A percentile compares a stretch with the other conserved stretches of the same genome.
Evolutionary conservation across 2,888 invertebrate genomes (phyloP).

Genomic region (Scaptomyza tumidula): DNA sequence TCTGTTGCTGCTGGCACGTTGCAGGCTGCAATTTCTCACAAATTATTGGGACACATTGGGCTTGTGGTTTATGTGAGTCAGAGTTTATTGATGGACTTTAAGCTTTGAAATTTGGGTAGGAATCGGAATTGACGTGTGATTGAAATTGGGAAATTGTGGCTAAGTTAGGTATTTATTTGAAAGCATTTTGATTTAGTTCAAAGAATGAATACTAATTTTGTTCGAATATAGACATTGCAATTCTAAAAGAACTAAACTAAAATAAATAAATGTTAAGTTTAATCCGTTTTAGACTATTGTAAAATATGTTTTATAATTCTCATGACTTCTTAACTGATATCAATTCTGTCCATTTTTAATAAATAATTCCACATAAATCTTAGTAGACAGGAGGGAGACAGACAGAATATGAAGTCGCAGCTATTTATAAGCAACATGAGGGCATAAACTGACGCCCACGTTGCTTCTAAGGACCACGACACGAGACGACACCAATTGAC

Average conservation of each 20-base stretch:
- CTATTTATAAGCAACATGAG: constrained; percentile 20
- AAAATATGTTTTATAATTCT: background rate
- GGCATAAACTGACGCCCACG: constrained; percentile 10
- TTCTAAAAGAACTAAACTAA: no score
- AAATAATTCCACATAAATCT: constrained; percentile 34
- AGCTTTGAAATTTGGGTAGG: no score
- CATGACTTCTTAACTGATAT: background rate
- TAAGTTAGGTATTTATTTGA: background rate
- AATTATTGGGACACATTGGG: constrained; percentile 41
- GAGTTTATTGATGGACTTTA: constrained; percentile 7
- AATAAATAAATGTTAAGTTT: no score
- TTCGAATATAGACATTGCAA: no score
- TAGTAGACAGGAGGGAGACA: background rate
- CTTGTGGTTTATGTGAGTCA: background rate
- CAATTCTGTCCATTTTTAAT: constrained; percentile 1
- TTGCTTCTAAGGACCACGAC: constrained; percentile 8
- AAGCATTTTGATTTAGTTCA: background rate
- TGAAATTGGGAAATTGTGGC: constrained; percentile 1
- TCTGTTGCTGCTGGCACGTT: constrained; percentile 35
- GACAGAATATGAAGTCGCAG: constrained; percentile 5
- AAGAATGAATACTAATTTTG: background rate
- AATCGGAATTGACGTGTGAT: background rate
- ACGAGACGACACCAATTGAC: constrained; percentile 69
- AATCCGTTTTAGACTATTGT: background rate
- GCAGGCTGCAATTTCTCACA: constrained; percentile 16